Conservation (phyloP, 1,140 invertebrate genomes). For the Diploscapter pachys region DNA sequence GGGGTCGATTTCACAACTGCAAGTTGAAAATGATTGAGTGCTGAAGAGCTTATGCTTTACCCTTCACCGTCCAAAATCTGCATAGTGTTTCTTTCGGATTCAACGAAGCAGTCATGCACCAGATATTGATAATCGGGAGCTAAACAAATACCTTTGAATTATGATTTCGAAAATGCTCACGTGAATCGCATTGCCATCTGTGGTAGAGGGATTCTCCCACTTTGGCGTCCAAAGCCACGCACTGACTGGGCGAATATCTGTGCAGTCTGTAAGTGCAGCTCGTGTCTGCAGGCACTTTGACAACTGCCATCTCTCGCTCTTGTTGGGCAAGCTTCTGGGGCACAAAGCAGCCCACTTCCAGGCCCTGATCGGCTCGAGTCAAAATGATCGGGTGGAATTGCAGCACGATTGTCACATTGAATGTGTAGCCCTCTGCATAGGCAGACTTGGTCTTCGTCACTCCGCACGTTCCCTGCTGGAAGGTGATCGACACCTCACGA, state of each 20-base stretch:
- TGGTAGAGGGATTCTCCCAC: conserved; percentile 55
- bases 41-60: conserved; percentile 20
- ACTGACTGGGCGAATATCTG: conserved; percentile 50
- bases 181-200: conserved; percentile 54
- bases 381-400: conserved; percentile 58
- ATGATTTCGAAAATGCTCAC: conserved; percentile 32
- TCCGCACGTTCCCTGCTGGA: conserved; percentile 52
- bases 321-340: conserved; percentile 38
- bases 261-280: conserved; percentile 48
- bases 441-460: conserved; percentile 46
- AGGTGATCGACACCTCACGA: conserved; percentile 50
- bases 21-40: conserved; percentile 17
- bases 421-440: conserved; percentile 51
- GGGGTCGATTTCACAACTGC: conserved; percentile 54
- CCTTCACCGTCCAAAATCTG: conserved; percentile 53
- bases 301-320: conserved; percentile 41
- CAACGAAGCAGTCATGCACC: conserved; percentile 53
- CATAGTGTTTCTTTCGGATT: conserved; percentile 47
- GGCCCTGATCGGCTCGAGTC: conserved; percentile 48
- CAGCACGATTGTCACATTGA: conserved; percentile 56
- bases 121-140: conserved; percentile 53
- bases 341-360: conserved; percentile 45
- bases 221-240: conserved; percentile 54
- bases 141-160: conserved; percentile 34
- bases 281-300: conserved; percentile 43